Base-by-base conservation (phyloP, 2,797 vertebrate genomes). In the Dallia pectoralis region DNA sequence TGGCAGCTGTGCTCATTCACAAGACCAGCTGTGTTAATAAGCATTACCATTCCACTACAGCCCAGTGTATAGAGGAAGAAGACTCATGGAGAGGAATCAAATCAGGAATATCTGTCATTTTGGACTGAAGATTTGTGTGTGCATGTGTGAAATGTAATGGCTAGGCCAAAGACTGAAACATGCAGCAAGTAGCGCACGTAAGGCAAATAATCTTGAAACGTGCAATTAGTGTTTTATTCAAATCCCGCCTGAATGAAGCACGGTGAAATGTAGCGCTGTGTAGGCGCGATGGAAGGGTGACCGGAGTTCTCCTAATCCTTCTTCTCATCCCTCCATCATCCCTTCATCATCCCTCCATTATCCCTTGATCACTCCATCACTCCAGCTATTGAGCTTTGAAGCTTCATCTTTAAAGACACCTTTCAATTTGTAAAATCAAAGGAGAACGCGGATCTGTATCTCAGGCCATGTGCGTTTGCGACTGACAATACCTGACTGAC, bases 391-490 rank as follows among this genome's bases (percentile, higher is more conserved):
- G 72, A 65, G 76, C 72, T 75, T 89, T 90, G 82, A 88, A 85
- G 85, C 18, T 9, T 59, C 67, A 71, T 85, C 86, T 90, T 89
- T 86, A 87, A 89, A 89, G 86, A 80, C 83, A 81, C 81, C 85
- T 87, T 87, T 89, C 85, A 86, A 88, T 90, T 88, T 89, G 84
- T 82, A 74, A 84, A 88, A 89, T 90, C 88, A 90, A 90, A 92
- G 89, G 76, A 78, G 80, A 82, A 86, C 79, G 70, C 74, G 76
- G 82, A 86, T 81, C 76, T 11, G 74, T 76, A 78, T 85, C 82
- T 79, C 16, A 51, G 84, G 80, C 67, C 65, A 74, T 79, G 86
- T 82, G 87, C 72, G 82, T 90, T 82, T 85, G 81, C 71, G 81
- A 83, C 86, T 88, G 87, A 70, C 85, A 86, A 81, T 89, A 86